A percentile compares a stretch with the other conserved stretches of the same genome.
These are phyloP conservation scores for Germaria angustata DNA, from an alignment of 2,888 invertebrate genomes.

Conservation along the genomic window DNA sequence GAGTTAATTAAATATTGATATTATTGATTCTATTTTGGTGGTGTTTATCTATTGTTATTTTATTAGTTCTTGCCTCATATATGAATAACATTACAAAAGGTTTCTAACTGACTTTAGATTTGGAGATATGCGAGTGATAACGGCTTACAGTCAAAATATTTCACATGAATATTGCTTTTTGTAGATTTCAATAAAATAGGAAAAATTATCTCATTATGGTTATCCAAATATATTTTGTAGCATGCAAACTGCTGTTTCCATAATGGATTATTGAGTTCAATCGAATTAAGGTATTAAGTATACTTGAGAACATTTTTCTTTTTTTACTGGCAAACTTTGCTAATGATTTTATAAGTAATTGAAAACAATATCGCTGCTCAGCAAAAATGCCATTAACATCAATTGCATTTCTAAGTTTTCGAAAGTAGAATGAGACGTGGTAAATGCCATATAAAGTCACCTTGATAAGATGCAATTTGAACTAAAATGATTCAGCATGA, in stretches of 20 bases:
- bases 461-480: neutral
- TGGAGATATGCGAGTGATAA: too few species aligned
- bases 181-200: too few species aligned
- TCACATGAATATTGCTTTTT: too few species aligned
- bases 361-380: slow-evolving; percentile 19
- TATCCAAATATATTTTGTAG: neutral
- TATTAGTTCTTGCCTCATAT: too few species aligned
- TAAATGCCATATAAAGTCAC: neutral
- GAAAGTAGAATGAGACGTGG: neutral
- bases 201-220: neutral
- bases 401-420: slow-evolving; percentile 3
- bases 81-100: too few species aligned
- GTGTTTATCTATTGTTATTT: too few species aligned
- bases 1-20: too few species aligned
- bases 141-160: too few species aligned
- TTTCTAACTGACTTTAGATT: too few species aligned
- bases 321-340: slow-evolving; percentile 16
- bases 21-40: too few species aligned
- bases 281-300: slow-evolving; percentile 35
- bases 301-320: neutral
- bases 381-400: slow-evolving; percentile 31
- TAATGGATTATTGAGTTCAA: slow-evolving; percentile 28
- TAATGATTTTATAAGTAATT: slow-evolving; percentile 36
- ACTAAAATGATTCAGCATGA: neutral
- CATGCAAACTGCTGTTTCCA: neutral